A percentile compares a stretch with the other conserved stretches of the same genome.
phyloP scores from a whole-genome alignment of 2,797 vertebrate genomes.

The Decapterus maruadsi region DNA sequence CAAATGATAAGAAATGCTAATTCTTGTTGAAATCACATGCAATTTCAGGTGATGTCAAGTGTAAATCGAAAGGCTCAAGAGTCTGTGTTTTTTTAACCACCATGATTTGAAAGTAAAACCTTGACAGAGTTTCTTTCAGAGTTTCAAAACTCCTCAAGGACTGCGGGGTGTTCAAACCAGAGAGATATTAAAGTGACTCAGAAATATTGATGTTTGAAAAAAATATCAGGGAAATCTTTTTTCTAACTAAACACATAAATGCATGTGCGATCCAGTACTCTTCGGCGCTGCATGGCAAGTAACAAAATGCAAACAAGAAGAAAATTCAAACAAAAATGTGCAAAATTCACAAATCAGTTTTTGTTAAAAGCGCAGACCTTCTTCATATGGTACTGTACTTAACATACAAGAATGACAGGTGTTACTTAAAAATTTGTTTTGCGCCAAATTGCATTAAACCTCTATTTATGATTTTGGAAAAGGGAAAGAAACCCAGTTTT shows the following conservation, averaged over 20 bases:
- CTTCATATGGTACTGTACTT: neutral
- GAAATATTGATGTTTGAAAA: conserved; percentile 51
- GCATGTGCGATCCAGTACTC: conserved; percentile 18
- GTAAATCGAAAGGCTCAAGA: conserved; percentile 61
- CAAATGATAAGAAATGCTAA: conserved; percentile 81
- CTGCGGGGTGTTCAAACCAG: conserved; percentile 37
- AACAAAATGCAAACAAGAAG: conserved; percentile 17
- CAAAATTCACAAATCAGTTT: conserved; percentile 5
- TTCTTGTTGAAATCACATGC: conserved; percentile 78
- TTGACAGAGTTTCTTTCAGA: conserved; percentile 53
- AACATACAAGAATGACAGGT: neutral
- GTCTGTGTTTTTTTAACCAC: conserved; percentile 30
- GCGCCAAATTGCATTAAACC: neutral
- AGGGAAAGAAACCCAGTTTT: conserved; percentile 45
- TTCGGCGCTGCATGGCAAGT: conserved; percentile 5
- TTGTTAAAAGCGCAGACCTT: neutral
- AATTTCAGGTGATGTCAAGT: conserved; percentile 76
- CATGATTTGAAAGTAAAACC: conserved; percentile 66
- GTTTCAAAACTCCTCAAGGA: conserved; percentile 58
- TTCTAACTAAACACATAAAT: conserved; percentile 21
- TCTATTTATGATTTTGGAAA: neutral
- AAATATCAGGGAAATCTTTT: conserved; percentile 25
- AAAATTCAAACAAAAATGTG: conserved; percentile 9
- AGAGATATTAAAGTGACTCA: conserved; percentile 53
- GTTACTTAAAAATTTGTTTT: neutral